Conservation (phyloP, 2,797 vertebrate species). For the Gadopsis marmoratus region DNA sequence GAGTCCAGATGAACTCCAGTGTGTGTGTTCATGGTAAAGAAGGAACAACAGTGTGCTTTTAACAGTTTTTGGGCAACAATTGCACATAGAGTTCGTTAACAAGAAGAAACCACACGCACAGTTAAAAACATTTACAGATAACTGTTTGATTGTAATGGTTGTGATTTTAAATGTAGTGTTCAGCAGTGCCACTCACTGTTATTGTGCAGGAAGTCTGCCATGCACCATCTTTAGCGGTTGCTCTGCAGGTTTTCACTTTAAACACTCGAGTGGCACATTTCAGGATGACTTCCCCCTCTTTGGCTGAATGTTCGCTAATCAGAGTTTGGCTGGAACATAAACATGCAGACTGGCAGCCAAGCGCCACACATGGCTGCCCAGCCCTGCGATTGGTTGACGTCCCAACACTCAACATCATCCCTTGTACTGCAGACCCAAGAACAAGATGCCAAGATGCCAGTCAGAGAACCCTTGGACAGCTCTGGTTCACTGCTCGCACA, state of each 20-base stretch:
- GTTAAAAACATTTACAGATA: background rate
- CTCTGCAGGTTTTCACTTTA: conserved; percentile 1
- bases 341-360: conserved; percentile 9
- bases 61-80: too few relatives aligned
- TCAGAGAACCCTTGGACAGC: conserved; percentile 36
- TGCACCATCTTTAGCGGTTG: background rate
- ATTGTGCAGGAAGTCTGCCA: background rate
- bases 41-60: too few relatives aligned
- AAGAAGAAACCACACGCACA: background rate
- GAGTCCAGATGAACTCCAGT: too few relatives aligned
- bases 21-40: background rate
- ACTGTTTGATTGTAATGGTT: background rate
- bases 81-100: too few relatives aligned
- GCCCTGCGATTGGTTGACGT: background rate
- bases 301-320: background rate
- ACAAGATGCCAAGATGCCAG: conserved; percentile 12
- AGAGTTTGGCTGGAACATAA: conserved; percentile 7
- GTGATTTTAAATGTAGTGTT: background rate
- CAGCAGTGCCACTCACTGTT: background rate
- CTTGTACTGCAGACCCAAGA: conserved; percentile 50
- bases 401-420: conserved; percentile 11
- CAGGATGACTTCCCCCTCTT: conserved; percentile 17
- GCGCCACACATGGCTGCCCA: background rate
- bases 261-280: conserved; percentile 18
- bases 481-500: conserved; percentile 43